These are phyloP conservation scores for Hyalella azteca DNA, from an alignment of 2,888 invertebrate genomes.

Conservation along the genomic window DNA sequence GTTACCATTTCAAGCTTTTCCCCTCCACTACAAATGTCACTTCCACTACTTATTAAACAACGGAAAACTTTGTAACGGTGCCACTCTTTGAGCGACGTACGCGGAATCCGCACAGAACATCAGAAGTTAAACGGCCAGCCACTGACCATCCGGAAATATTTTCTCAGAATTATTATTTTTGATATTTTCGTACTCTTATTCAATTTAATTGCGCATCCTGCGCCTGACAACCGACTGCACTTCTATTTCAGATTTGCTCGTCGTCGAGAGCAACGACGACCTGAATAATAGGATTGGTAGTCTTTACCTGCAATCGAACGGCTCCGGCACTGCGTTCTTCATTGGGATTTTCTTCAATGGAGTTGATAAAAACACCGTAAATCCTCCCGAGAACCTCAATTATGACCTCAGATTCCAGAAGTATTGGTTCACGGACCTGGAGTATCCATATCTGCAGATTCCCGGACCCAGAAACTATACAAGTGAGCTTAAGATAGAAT, in stretches of 20 bases:
- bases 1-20: no score
- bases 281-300: slow-evolving; percentile 39
- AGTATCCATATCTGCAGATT: slow-evolving; percentile 44
- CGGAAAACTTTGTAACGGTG: no score
- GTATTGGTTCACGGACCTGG: slow-evolving; percentile 41
- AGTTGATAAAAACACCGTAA: not conserved
- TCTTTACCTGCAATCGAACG: slow-evolving; percentile 39
- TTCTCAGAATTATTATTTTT: no score
- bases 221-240: no score
- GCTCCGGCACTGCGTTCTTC: slow-evolving; percentile 11
- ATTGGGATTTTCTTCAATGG: slow-evolving; percentile 45
- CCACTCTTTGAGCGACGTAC: no score
- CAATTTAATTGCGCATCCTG: no score
- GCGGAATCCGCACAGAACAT: no score
- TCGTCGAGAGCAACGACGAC: slow-evolving; percentile 44
- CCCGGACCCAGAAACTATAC: slow-evolving; percentile 48
- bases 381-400: slow-evolving; percentile 37
- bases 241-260: slow-evolving; percentile 5
- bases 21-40: no score
- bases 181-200: no score
- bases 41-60: no score
- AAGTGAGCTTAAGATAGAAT: not conserved
- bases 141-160: no score
- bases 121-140: no score
- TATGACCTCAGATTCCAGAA: slow-evolving; percentile 44